Percentiles rank a stretch among this genome's conserved stretches.
Evolutionary conservation across 2,888 invertebrate species (phyloP).

Genomic region (Mythimna loreyi): DNA sequence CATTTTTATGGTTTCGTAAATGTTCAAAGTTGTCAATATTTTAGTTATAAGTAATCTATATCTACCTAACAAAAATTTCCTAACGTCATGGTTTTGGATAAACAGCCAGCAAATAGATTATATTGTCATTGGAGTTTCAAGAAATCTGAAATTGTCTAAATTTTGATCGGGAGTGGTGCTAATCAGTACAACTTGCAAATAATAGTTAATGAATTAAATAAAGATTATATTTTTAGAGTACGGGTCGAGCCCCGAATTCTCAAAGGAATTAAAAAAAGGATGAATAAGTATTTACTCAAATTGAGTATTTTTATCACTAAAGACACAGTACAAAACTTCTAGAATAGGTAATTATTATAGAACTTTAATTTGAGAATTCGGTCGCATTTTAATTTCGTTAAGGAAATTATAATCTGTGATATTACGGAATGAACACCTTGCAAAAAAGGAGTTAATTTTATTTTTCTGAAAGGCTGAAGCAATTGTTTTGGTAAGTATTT

Average conservation of each 20-base stretch:
- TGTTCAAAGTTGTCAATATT: too few relatives aligned
- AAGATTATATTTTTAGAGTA: conserved; percentile 6
- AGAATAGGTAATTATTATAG: neutral
- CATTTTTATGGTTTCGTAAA: too few relatives aligned
- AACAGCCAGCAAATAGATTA: neutral
- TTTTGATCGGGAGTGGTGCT: too few relatives aligned
- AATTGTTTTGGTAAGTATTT: conserved; percentile 12
- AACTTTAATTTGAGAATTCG: conserved; percentile 16
- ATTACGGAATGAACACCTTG: conserved; percentile 27
- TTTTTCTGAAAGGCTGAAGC: conserved; percentile 38
- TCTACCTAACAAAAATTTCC: too few relatives aligned
- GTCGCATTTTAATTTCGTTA: conserved; percentile 17
- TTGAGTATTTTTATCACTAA: neutral
- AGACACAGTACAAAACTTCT: neutral
- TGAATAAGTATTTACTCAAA: neutral
- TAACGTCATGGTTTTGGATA: neutral
- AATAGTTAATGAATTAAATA: neutral
- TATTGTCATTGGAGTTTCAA: neutral
- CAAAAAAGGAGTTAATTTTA: conserved; percentile 27
- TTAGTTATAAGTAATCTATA: too few relatives aligned
- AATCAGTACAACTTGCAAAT: too few relatives aligned
- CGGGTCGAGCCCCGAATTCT: conserved; percentile 11
- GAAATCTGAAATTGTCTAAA: neutral
- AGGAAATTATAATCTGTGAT: conserved; percentile 55
- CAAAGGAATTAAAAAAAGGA: neutral